phyloP scores from a whole-genome alignment of 2,888 invertebrate species.

The Orthonychiurus folsomi region DNA sequence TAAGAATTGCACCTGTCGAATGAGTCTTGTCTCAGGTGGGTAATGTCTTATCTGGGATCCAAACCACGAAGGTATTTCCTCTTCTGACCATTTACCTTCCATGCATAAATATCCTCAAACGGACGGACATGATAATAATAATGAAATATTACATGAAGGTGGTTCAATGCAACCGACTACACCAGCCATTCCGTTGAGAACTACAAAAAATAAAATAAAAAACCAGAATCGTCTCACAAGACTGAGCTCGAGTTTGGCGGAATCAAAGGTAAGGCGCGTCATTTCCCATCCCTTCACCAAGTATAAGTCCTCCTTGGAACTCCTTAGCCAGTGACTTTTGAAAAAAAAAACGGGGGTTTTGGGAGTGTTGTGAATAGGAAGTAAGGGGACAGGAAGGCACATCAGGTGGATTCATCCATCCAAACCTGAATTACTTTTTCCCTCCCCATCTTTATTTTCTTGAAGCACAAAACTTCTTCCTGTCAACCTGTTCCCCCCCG shows the following conservation, averaged over 20 bases:
- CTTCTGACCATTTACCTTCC: background rate
- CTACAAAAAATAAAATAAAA: background rate
- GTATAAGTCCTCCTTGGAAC: no score
- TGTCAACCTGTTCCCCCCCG: slow-evolving; percentile 5
- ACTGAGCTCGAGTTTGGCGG: background rate
- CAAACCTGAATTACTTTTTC: background rate
- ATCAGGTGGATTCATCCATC: background rate
- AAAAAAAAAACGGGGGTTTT: no score
- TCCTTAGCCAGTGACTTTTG: no score
- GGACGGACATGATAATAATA: background rate
- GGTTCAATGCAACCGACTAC: background rate
- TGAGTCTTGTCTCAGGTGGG: background rate
- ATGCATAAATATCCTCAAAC: background rate
- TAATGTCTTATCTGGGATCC: background rate
- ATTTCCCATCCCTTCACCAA: slow-evolving; percentile 1
- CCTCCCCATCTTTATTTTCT: background rate
- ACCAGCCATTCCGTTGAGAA: background rate
- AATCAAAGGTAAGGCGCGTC: background rate
- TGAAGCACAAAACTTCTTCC: background rate
- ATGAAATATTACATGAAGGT: background rate
- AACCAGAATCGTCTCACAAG: background rate
- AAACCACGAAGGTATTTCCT: background rate
- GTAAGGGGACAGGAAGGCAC: background rate
- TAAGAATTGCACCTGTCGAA: background rate
- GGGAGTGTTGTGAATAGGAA: background rate